phyloP scores from a whole-genome alignment of 92 coral and sea anemone genomes.

The Micromussa lordhowensis region DNA sequence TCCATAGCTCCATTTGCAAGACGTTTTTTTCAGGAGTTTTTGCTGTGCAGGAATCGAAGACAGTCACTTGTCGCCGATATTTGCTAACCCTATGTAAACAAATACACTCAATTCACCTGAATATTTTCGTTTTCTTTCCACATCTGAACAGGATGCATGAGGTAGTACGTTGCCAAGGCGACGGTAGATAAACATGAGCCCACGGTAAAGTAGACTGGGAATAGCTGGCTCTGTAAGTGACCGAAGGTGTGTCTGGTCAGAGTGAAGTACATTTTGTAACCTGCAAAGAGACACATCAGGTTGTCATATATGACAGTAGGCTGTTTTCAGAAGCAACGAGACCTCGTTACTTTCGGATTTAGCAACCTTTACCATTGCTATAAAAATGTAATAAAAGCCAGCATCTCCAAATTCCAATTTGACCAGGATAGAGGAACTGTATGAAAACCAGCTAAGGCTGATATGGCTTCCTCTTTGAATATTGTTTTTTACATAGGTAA shows the following conservation, averaged over 20 bases:
- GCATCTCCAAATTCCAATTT: too few relatives aligned
- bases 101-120: conserved; percentile 61
- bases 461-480: too few relatives aligned
- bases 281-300: conserved; percentile 29
- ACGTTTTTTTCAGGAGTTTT: too few relatives aligned
- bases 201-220: conserved; percentile 80
- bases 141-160: conserved; percentile 75
- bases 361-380: too few relatives aligned
- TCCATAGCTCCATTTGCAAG: too few relatives aligned
- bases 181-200: conserved; percentile 69
- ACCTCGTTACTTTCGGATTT: too few relatives aligned
- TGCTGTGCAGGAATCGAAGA: too few relatives aligned
- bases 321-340: neutral
- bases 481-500: too few relatives aligned
- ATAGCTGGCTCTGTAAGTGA: conserved; percentile 75
- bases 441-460: too few relatives aligned
- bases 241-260: conserved; percentile 87
- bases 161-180: conserved; percentile 71
- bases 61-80: neutral
- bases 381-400: too few relatives aligned
- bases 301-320: neutral
- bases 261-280: conserved; percentile 86
- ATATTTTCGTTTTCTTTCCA: conserved; percentile 67
- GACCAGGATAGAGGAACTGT: too few relatives aligned
- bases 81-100: neutral